phyloP scores from a whole-genome alignment of 2,113 vertebrate species.

The Nerophis lumbriciformis region DNA sequence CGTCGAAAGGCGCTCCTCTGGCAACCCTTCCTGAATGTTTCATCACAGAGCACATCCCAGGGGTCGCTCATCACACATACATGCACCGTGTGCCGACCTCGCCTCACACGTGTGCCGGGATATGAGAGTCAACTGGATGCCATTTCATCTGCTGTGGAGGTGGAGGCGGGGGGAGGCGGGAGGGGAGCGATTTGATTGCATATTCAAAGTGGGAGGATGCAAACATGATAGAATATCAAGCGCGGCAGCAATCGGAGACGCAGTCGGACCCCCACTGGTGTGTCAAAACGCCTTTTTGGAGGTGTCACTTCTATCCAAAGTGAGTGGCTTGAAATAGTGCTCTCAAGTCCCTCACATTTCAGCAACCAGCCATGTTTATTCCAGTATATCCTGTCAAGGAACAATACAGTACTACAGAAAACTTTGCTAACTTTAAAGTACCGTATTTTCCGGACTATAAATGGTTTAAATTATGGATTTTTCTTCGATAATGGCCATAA shows the following conservation, averaged over 20 bases:
- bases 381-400: too few species aligned
- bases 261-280: slow-evolving; percentile 9
- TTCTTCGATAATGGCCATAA: too few species aligned
- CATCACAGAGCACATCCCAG: slow-evolving; percentile 66
- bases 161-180: neutral
- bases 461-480: too few species aligned
- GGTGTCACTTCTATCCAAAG: slow-evolving; percentile 36
- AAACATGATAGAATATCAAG: slow-evolving; percentile 56
- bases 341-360: slow-evolving; percentile 4
- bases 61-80: slow-evolving; percentile 52
- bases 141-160: slow-evolving; percentile 59
- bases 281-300: slow-evolving; percentile 31
- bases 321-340: slow-evolving; percentile 14
- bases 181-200: slow-evolving; percentile 54
- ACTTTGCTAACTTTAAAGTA: too few species aligned
- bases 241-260: slow-evolving; percentile 27
- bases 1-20: slow-evolving; percentile 56
- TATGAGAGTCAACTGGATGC: slow-evolving; percentile 64
- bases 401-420: too few species aligned
- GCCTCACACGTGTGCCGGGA: slow-evolving; percentile 54
- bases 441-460: too few species aligned
- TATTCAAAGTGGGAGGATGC: slow-evolving; percentile 57
- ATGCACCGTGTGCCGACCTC: slow-evolving; percentile 37
- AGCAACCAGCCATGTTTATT: slow-evolving; percentile 1
- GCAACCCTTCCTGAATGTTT: slow-evolving; percentile 70